Percentiles rank a stretch among this genome's conserved stretches.
phyloP scores from a whole-genome alignment of 2,888 invertebrate genomes.

The Cephus nigrinus region DNA sequence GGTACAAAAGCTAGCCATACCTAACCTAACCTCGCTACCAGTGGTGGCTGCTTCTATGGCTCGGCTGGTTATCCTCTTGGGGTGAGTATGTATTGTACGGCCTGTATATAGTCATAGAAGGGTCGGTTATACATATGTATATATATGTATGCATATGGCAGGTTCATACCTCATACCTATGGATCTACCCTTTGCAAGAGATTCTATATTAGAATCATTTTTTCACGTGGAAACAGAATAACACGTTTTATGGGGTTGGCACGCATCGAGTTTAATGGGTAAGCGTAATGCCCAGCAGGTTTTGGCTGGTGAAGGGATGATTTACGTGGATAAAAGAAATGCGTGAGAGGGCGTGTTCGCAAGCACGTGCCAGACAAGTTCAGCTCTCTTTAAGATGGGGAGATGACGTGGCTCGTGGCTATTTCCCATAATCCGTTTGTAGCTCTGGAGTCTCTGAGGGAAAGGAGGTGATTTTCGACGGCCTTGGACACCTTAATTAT shows the following conservation, averaged over 20 bases:
- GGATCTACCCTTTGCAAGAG: background rate
- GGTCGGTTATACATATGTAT: background rate
- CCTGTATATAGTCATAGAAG: background rate
- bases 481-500: background rate
- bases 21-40: background rate
- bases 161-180: background rate
- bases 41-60: background rate
- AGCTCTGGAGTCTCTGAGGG: background rate
- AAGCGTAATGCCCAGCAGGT: background rate
- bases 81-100: background rate
- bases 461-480: background rate
- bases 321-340: background rate
- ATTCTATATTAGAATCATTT: background rate
- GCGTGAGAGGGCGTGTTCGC: background rate
- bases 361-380: background rate
- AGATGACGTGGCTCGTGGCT: background rate
- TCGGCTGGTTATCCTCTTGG: background rate
- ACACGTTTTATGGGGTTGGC: background rate
- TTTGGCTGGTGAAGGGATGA: background rate
- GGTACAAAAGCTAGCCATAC: background rate
- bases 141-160: background rate
- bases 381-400: background rate
- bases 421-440: background rate
- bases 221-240: background rate
- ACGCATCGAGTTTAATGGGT: background rate